These are phyloP conservation scores for Rhagonycha fulva DNA, from an alignment of 2,888 invertebrate genomes.

Conservation along the genomic window DNA sequence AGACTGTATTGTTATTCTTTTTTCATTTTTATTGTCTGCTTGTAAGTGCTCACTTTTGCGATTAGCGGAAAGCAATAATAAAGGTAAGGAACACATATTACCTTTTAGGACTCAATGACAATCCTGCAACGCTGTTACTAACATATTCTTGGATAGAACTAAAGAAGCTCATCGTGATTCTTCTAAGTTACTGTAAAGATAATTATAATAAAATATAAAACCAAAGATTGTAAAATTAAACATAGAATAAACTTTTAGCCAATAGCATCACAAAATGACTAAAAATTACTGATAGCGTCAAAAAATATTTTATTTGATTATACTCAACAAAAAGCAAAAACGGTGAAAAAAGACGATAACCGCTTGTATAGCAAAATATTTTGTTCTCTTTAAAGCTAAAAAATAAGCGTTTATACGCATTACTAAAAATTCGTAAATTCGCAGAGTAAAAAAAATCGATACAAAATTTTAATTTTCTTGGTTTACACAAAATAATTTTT, in stretches of 20 bases:
- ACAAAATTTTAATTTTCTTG: background rate
- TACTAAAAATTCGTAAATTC: too few relatives aligned
- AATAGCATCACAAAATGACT: too few relatives aligned
- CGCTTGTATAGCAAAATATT: background rate
- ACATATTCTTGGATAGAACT: constrained; percentile 85
- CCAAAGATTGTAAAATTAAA: background rate
- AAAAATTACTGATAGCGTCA: too few relatives aligned
- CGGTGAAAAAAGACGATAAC: background rate
- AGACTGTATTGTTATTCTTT: background rate
- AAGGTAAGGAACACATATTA: constrained; percentile 36
- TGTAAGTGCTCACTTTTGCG: too few relatives aligned
- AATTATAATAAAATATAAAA: background rate
- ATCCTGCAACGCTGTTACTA: constrained; percentile 82
- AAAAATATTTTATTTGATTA: too few relatives aligned
- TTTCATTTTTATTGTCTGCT: background rate
- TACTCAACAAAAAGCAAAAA: background rate
- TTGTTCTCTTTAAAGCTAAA: background rate
- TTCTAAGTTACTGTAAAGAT: constrained; percentile 29
- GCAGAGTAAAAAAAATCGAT: background rate
- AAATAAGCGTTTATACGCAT: too few relatives aligned
- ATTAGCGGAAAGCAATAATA: too few relatives aligned
- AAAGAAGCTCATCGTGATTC: constrained; percentile 77
- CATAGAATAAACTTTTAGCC: background rate
- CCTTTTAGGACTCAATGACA: constrained; percentile 71
- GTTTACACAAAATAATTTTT: background rate